Evolutionary conservation across 2,113 vertebrate genomes (phyloP), one percentile per base, ranked within the genome.

Genomic region (Corythaixoides concolor): DNA sequence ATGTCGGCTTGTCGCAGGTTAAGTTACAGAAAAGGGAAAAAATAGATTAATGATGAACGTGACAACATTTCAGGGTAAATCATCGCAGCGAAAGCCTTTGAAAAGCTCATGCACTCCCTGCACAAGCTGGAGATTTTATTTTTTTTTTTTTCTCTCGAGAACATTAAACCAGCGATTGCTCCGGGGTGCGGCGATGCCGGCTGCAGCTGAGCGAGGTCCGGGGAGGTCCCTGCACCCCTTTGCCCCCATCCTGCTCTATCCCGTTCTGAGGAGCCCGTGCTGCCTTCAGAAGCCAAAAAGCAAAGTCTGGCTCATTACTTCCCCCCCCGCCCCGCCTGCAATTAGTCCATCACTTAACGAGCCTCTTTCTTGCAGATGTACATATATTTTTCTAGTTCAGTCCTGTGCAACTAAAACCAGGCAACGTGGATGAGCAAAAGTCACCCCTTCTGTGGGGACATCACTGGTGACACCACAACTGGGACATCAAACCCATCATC

Each of bases 41-140:
- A 96, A 85, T 75, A 92, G 96, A 95, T 96, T 89, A 94, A 94
- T 82, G 92, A 80, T 69, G 94, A 95, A 92, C 45, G 15, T 96
- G 95, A 97, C 96, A 97, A 91, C 91, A 47, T 94, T 50, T 58
- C 91, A 83, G 92, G 77, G 92, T 63, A 85, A 89, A 90, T 93
- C 86, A 82, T 73, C 60, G 24, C 86, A 50, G 84, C 0, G 0
- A 66, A 91, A 93, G 90, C 85, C 79, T 95, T 86, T 66, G 82
- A 62, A 69, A 93, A 90, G 59, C 88, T 77, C 3, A 6, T 26
- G 6, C 4, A 11, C 60, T 87, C 45, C 55, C 59, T 81, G 79
- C 24, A 35, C 70, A 52, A 62, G 56, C 1, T 1, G 41, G 33
- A 11, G 13, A 8, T 27, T 58, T 58, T 20, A 33, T 58, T 21